A percentile compares a stretch with the other conserved stretches of the same genome.
Conservation (phyloP, 2,113 vertebrate genomes). For the Mobula birostris region DNA sequence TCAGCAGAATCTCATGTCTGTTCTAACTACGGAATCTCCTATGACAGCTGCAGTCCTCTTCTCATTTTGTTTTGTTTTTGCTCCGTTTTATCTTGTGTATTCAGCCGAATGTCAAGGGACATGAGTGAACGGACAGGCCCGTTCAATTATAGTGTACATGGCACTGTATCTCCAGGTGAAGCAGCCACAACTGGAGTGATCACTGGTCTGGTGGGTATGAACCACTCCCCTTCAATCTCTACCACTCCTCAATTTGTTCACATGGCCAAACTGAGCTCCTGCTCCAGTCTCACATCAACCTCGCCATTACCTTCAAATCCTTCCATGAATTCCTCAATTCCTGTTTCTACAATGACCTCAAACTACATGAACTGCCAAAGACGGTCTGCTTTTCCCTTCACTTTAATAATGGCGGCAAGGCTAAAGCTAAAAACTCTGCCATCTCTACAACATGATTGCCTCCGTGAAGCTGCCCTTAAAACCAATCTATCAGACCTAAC, state of each 20-base stretch:
- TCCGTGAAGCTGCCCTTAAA: not conserved
- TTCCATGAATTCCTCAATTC: not conserved
- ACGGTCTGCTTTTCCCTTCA: not conserved
- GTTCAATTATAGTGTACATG: no score
- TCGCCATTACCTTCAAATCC: not conserved
- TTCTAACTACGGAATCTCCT: no score
- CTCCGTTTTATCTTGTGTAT: no score
- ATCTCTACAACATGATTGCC: not conserved
- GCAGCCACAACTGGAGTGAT: no score
- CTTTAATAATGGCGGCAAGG: not conserved
- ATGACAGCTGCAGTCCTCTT: no score
- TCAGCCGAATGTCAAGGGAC: no score
- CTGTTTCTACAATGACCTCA: not conserved
- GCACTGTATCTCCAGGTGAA: no score
- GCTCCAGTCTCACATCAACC: not conserved
- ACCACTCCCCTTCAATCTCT: no score
- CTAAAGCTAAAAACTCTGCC: not conserved
- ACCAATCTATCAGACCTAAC: not conserved
- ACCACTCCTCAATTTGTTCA: not conserved
- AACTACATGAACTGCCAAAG: not conserved
- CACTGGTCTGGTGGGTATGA: no score
- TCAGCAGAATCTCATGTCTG: no score
- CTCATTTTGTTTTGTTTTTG: no score
- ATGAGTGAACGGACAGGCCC: no score
- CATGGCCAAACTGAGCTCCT: not conserved